Base-by-base conservation (phyloP, 2,113 vertebrate species). In the Henicopernis longicauda region DNA sequence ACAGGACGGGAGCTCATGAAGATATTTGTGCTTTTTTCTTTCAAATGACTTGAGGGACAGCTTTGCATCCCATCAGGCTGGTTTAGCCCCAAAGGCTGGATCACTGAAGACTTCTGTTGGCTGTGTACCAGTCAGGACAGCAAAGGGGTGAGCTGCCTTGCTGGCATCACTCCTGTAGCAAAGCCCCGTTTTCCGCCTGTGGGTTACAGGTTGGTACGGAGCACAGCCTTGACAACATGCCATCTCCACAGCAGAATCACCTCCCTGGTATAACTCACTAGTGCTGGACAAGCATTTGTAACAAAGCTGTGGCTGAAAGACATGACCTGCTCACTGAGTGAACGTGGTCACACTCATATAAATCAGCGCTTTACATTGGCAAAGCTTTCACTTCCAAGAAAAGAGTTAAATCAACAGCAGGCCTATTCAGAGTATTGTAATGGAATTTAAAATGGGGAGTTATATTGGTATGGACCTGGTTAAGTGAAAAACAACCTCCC, bases 1-100 rank as follows among this genome's bases (percentile, higher is more conserved):
- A 23, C 4, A 59, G 44, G 50, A 73, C 78, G 49, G 31, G 23
- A 58, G 20, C 26, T 74, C n/a, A 22, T 9, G 6, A 70, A 42
- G 16, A 27, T 86, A 58, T 63, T 74, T 83, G 42, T 86, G 27
- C 20, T 74, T 83, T 91, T 91, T 90, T 52, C 50, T 89, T 94
- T 89, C 32, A 63, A 20, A 34, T n/a, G 12, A 27, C 26, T 47
- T 67, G n/a, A 86, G 16, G 54, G 42, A 70, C 27, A 86, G 47
- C n/a, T 81, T 73, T 90, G 50, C n/a, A 44, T 27, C 23, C 62
- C 0, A 0, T 52, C 45, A 29, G 63, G 67, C 38, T 74, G 32
- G 29, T 49, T 93, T 38, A 79, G 14, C 19, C 23, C n/a, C 58
- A 44, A 42, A 71, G 44, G 7, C 38, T 57, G 52, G 52, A 67